Evolutionary conservation across 2,797 vertebrate genomes (phyloP).

Genomic region (Pseudochromis fuscus): DNA sequence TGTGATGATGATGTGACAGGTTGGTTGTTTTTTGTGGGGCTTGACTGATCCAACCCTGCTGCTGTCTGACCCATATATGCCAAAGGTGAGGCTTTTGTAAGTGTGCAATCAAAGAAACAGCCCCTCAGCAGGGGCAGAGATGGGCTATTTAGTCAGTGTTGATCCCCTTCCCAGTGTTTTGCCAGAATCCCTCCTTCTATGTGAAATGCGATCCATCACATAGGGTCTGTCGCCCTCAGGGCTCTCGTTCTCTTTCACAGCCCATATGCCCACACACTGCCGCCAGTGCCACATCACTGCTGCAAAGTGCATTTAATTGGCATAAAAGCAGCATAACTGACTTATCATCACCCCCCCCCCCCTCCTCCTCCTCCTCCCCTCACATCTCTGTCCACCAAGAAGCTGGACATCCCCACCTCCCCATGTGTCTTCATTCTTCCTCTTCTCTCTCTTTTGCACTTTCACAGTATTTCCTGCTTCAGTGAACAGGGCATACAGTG

Average conservation of each 20-base stretch:
- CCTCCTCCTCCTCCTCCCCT: no score
- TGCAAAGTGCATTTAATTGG: slow-evolving; percentile 75
- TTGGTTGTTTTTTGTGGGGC: neutral
- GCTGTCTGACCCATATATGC: slow-evolving; percentile 10
- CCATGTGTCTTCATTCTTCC: slow-evolving; percentile 8
- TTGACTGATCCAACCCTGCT: slow-evolving; percentile 1
- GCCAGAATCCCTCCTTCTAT: slow-evolving; percentile 57
- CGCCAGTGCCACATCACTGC: slow-evolving; percentile 69
- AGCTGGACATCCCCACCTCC: slow-evolving; percentile 18
- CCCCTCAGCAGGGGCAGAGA: slow-evolving; percentile 13
- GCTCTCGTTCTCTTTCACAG: slow-evolving; percentile 61
- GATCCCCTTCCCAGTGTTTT: slow-evolving; percentile 59
- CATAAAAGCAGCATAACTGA: slow-evolving; percentile 59
- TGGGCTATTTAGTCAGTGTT: slow-evolving; percentile 34
- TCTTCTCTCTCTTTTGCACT: slow-evolving; percentile 76
- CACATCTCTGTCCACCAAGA: slow-evolving; percentile 21
- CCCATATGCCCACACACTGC: slow-evolving; percentile 66
- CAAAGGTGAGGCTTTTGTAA: slow-evolving; percentile 26
- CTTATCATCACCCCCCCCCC: no score
- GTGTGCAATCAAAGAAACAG: neutral
- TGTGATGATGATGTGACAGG: no score
- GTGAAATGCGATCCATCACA: slow-evolving; percentile 77
- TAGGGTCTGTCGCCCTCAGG: slow-evolving; percentile 63
- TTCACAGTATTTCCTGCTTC: slow-evolving; percentile 83
- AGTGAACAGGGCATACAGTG: slow-evolving; percentile 68